Base-by-base conservation (phyloP, 2,797 vertebrate genomes). In the Characodon lateralis region DNA sequence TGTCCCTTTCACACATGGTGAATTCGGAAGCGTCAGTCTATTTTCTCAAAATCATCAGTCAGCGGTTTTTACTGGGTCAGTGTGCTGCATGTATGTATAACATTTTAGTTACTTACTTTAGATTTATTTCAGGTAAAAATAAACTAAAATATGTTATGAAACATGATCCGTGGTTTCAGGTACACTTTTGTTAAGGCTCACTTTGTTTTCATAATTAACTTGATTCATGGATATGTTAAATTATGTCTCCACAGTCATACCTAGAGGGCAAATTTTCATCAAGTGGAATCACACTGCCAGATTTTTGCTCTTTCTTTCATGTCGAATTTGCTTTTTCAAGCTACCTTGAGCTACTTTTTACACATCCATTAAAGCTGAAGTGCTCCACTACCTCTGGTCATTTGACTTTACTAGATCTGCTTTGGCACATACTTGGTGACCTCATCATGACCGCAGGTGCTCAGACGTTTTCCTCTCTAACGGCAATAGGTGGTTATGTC, bases 381-480 rank as follows among this genome's bases (percentile, higher is more conserved):
- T 66, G 76, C 65, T 79, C 78, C 78, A 78, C 73, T 85, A 26
- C 83, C 78, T 73, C 16, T 6, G 31, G 69, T 73, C 81, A 80
- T 89, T 82, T 87, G 80, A 91, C 80, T 89, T 79, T 87, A 77
- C 81, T 87, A 84, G 82, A 90, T 93, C 89, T 85, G 80, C 79
- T 89, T 90, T 84, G 84, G 85, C 87, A 87, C 88, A 80, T 81
- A 85, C 88, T 90, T 82, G 73, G 83, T 92, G 89, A 93, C 89
- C 89, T 89, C 88, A 82, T 92, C 84, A 78, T 74, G 86, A 79
- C 85, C 16, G 14, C 83, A 83, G 87, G 85, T 56, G 2, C 69
- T 85, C 78, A 82, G 73, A 88, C 72, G 9, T 85, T 85, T 87
- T 53, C 77, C 78, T 78, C 75, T 80, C 63, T 1, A 24, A 73